These are phyloP conservation scores for Plodia interpunctella DNA, from an alignment of 1,140 invertebrate genomes.

Conservation along the genomic window DNA sequence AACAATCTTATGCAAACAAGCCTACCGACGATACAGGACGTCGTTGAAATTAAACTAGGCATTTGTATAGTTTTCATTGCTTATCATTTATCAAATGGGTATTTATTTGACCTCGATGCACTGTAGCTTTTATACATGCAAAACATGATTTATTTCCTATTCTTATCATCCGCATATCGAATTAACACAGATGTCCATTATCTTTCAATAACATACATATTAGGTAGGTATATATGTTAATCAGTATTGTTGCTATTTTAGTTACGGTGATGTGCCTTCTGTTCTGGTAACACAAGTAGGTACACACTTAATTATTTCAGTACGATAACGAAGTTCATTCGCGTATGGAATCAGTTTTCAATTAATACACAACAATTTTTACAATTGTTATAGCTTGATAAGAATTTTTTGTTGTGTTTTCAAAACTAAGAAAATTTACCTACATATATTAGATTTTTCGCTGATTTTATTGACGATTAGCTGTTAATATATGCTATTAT, in stretches of 20 bases:
- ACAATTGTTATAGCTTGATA: too few relatives aligned
- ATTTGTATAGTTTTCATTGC: too few relatives aligned
- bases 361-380: too few relatives aligned
- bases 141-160: conserved; percentile 6
- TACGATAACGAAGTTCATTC: not conserved
- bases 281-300: not conserved
- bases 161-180: conserved; percentile 5
- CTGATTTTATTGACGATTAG: too few relatives aligned
- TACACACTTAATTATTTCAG: not conserved
- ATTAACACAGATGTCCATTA: conserved; percentile 2
- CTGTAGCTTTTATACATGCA: not conserved
- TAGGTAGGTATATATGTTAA: not conserved
- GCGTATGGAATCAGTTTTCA: not conserved
- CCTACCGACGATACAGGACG: too few relatives aligned
- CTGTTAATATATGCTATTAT: too few relatives aligned
- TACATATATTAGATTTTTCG: too few relatives aligned
- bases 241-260: conserved; percentile 3
- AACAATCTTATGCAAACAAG: not conserved
- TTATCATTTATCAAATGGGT: not conserved
- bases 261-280: not conserved
- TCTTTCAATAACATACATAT: not conserved
- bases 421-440: too few relatives aligned
- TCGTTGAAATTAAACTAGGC: too few relatives aligned
- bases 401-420: too few relatives aligned
- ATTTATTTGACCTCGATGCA: conserved; percentile 2